phyloP scores from a whole-genome alignment of 2,888 invertebrate species.

The Gonocerus acuteangulatus region DNA sequence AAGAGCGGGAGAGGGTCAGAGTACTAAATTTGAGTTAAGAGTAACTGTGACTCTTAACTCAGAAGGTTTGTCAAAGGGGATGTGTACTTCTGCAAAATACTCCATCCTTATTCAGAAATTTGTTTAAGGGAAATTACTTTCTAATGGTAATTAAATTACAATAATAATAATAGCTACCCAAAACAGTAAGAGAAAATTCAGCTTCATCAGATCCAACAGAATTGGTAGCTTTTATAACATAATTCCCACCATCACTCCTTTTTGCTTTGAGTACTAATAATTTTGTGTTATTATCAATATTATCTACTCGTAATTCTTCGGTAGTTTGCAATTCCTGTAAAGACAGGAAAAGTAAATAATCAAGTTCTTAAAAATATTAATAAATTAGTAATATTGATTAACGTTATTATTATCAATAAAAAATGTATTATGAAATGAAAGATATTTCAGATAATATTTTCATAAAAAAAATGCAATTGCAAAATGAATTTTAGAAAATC shows the following conservation, averaged over 20 bases:
- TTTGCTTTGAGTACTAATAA: conserved; percentile 76
- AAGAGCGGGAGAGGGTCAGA: no score
- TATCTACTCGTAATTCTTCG: conserved; percentile 60
- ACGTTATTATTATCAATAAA: neutral
- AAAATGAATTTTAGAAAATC: no score
- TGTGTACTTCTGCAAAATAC: no score
- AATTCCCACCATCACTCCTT: conserved; percentile 75
- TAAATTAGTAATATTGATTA: neutral
- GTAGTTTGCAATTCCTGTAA: conserved; percentile 43
- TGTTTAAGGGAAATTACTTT: no score
- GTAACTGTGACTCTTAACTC: no score
- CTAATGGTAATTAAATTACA: no score
- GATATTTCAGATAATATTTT: neutral
- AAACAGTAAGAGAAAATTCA: conserved; percentile 79
- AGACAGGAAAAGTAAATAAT: conserved; percentile 11
- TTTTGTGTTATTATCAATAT: conserved; percentile 84
- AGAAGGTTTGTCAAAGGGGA: no score
- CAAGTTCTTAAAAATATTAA: no score
- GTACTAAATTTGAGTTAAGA: no score
- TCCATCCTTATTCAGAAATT: no score
- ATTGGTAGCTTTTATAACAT: conserved; percentile 82
- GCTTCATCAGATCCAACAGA: conserved; percentile 88
- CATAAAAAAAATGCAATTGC: no score
- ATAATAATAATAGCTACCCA: conserved; percentile 49
- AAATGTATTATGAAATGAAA: neutral